These are phyloP conservation scores for Eupithecia abbreviata DNA, from an alignment of 2,888 invertebrate genomes.

Conservation along the genomic window DNA sequence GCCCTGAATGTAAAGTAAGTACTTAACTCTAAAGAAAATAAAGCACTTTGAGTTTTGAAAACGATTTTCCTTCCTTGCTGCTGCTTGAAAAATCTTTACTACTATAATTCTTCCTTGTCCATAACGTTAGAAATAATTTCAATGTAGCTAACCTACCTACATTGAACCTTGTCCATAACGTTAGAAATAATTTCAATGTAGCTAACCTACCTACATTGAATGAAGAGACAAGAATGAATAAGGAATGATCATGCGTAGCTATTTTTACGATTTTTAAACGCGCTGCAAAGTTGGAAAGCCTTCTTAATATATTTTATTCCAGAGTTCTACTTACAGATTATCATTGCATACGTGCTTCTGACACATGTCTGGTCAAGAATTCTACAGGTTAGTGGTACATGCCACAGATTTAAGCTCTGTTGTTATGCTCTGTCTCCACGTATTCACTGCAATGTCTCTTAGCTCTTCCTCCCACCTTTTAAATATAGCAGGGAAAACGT, in stretches of 20 bases:
- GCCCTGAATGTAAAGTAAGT: neutral
- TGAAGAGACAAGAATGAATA: no score
- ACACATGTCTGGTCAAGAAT: neutral
- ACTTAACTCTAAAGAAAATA: neutral
- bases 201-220: neutral
- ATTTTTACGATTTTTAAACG: neutral
- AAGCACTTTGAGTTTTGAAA: neutral
- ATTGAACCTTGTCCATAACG: neutral
- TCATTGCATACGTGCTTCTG: neutral
- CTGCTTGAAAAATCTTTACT: neutral
- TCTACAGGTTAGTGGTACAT: neutral
- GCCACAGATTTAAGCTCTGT: neutral
- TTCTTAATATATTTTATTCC: neutral
- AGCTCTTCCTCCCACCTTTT: no score
- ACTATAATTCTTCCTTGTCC: neutral
- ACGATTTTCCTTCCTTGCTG: neutral
- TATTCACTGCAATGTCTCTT: no score
- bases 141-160: neutral
- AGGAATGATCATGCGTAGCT: no score
- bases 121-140: neutral
- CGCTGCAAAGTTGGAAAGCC: conserved; percentile 1
- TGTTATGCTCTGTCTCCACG: neutral
- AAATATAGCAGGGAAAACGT: no score
- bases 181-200: neutral
- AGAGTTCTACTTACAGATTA: conserved; percentile 4